Percentiles rank a stretch among this genome's conserved stretches.
Evolutionary conservation across 2,888 invertebrate species (phyloP).

Genomic region (Tenthredo distinguenda): DNA sequence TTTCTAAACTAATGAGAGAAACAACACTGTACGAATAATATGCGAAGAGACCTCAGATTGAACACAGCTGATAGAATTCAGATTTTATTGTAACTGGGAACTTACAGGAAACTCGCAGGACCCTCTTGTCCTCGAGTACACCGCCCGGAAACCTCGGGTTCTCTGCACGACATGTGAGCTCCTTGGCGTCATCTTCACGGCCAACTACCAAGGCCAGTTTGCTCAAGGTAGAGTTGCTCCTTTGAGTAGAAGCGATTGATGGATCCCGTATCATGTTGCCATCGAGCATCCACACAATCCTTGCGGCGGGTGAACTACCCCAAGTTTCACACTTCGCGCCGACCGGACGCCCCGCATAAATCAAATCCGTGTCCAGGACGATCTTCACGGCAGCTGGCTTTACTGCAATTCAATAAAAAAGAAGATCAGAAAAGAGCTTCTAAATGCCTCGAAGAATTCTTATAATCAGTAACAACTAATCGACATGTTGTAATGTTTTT

Average conservation of each 20-base stretch:
- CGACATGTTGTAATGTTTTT: no score
- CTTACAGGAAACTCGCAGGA: constrained; percentile 92
- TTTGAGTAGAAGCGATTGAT: constrained; percentile 81
- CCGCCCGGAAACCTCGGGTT: constrained; percentile 93
- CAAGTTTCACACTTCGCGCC: constrained; percentile 89
- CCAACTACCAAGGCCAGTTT: constrained; percentile 87
- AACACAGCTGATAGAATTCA: not conserved
- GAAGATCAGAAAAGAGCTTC: not conserved
- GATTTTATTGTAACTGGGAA: constrained; percentile 67
- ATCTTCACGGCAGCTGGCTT: constrained; percentile 89
- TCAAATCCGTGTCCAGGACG: constrained; percentile 85
- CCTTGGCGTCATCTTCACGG: constrained; percentile 90
- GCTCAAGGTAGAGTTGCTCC: constrained; percentile 83
- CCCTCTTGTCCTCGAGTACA: constrained; percentile 87
- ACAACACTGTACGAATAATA: not conserved
- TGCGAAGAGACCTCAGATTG: not conserved
- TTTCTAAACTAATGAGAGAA: no score
- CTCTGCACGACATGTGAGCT: constrained; percentile 90
- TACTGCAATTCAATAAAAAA: constrained; percentile 80
- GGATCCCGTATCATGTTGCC: constrained; percentile 84
- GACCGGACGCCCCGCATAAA: constrained; percentile 87
- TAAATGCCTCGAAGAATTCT: not conserved
- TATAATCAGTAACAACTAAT: no score
- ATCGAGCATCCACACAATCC: constrained; percentile 90
- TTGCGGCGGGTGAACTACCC: constrained; percentile 91